Conservation (phyloP, 2,888 invertebrate species). For the Pollenia angustigena region DNA sequence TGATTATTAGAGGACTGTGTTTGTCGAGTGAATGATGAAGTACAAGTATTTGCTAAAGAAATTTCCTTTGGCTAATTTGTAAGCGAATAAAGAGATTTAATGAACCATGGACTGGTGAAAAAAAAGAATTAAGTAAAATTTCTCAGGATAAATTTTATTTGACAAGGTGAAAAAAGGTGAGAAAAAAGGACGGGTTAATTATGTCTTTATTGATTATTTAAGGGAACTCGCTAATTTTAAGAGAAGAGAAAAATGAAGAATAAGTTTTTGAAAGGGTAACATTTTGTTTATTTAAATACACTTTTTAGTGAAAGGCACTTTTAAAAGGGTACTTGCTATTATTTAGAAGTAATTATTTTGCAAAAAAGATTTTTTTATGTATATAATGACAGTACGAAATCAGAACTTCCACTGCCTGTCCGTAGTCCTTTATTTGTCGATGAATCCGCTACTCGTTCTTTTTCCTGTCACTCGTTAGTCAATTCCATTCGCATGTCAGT, state of each 20-base stretch:
- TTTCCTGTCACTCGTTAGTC: no score
- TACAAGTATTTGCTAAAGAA: constrained; percentile 54
- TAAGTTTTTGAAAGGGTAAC: no score
- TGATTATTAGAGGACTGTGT: constrained; percentile 65
- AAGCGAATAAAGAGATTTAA: constrained; percentile 63
- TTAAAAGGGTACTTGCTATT: no score
- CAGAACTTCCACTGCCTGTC: no score
- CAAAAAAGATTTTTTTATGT: no score
- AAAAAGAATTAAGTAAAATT: constrained; percentile 10
- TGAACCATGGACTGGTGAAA: constrained; percentile 58
- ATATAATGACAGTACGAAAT: no score
- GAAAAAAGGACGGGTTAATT: not conserved
- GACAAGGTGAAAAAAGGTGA: not conserved
- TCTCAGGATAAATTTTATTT: not conserved
- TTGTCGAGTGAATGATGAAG: constrained; percentile 34
- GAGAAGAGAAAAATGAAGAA: not conserved
- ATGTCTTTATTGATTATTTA: constrained; percentile 16
- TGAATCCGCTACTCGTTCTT: no score
- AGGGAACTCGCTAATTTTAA: not conserved
- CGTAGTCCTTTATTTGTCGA: no score
- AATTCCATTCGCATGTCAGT: no score
- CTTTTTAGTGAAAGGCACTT: no score
- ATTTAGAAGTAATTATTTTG: no score
- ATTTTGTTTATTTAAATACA: no score
- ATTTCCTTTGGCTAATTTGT: constrained; percentile 69